Evolutionary conservation across 2,888 invertebrate genomes (phyloP), one percentile per base, ranked within the genome.

Genomic region (Thereva nobilitata): DNA sequence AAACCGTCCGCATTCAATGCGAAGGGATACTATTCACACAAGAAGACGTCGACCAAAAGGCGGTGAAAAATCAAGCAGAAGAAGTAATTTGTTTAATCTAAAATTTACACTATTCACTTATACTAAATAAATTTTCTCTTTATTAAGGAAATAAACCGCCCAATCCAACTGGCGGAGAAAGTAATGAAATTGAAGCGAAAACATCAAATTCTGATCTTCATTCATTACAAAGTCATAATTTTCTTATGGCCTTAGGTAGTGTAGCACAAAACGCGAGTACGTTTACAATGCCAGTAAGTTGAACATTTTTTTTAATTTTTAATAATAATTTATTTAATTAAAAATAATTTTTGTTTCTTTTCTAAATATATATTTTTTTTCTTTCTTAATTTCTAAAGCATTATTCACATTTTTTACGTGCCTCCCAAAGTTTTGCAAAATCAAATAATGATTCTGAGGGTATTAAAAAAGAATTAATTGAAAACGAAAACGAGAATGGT

Each of bases 11-110:
- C 87, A 93, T 73, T 93, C 95, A 67, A 97, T 97, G 96, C 87
- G 95, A 74, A 91, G 97, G 75, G 97, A 97, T 80, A 96, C 95
- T 50, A 96, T 97, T 74, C 97, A 97, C 82, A 95, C 95, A 67
- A 84, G 96, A 70, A 91, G 95, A 80, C 86, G 95, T 74, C 87
- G 95, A 73, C 93, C 93, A 2, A 86, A 93, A 72, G 91, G 89
- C 74, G 89, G 88, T 75, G 89, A 86, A 75, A 84, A 83, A 72
- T 83, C 84, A 69, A 82, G 83, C 70, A 76, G 83, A 71, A 80
- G 86, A 76, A 84, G 85, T 86, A 67, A 79, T 83, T 45, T 45
- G 0, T 7, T n/a, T 45, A 5, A n/a, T n/a, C n/a, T n/a, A 10
- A 45, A 45, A 9, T 45, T 45, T 45, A n/a, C 4, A 8, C 8